Evolutionary conservation across 2,888 invertebrate species (phyloP), one percentile per base, ranked within the genome.

Genomic region (Drosophila mettleri): DNA sequence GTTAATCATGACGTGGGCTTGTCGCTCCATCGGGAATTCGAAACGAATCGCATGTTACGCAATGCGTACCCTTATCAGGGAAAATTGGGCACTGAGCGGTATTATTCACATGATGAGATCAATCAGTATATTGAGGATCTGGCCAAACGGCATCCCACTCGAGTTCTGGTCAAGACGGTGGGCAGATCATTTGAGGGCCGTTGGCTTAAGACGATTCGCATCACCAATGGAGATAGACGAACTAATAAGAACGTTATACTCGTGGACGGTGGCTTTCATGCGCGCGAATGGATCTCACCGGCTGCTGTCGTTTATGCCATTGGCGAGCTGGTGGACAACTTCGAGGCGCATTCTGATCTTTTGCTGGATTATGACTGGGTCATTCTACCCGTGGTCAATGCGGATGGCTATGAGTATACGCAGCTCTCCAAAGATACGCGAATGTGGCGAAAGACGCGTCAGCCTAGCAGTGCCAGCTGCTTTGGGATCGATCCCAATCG

Each of bases 361-460:
- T 86, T 94, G 7, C 89, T 93, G 9, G 91, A 93, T 27, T 93
- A 94, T 41, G 95, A 96, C 84, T 95, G 95, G 94, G 93, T 94
- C 63, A 92, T 95, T n/a, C 78, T 95, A 59, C 95, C 95, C 0
- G 90, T 94, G 0, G 93, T 94, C 14, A 96, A 96, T 89, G 95
- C 95, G 2, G 96, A 96, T 89, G 96, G 96, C 0, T 96, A 95
- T 78, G 94, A 93, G 69, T 95, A 92, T 88, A 93, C 94, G 0
- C 94, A 93, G 58, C 9, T 16, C 7, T 69, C 73, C 8, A 45
- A 18, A 18, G 49, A 65, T 7, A 54, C 74, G 5, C 78, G 91
- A 3, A 46, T 90, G 5, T 94, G 94, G 94, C 92, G 94, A 10
- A 94, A 94, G 78, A 94, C 94, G 0, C 91, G 94, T 0, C 91